phyloP scores from a whole-genome alignment of 2,113 vertebrate species.

The Glaucomys volans region DNA sequence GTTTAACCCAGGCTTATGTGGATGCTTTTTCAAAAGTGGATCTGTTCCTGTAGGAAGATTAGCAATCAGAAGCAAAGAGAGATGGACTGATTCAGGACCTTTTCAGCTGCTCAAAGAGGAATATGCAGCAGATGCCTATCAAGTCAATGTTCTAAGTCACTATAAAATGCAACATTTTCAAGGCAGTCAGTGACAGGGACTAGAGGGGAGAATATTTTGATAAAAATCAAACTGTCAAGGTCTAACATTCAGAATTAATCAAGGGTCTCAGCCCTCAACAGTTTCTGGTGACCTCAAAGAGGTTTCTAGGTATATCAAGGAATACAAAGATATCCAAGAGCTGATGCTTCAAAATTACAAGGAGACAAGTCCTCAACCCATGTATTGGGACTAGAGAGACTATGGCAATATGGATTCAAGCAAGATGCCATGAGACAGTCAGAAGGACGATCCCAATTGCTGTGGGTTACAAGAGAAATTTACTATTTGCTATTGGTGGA shows the following conservation, averaged over 20 bases:
- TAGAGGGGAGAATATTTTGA: neutral
- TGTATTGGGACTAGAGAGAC: neutral
- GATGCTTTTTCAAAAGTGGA: neutral
- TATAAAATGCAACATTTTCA: conserved; percentile 1
- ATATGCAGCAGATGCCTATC: neutral
- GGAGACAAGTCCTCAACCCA: neutral
- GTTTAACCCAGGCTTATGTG: neutral
- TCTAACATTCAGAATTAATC: conserved; percentile 18
- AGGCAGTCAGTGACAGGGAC: neutral
- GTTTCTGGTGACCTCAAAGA: neutral
- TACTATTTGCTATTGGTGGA: too few species aligned
- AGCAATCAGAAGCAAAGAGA: neutral
- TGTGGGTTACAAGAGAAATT: neutral
- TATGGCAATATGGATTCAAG: neutral
- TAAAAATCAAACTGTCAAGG: conserved; percentile 29
- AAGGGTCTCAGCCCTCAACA: neutral
- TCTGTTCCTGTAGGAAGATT: neutral
- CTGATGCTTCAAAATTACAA: neutral
- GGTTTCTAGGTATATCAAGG: neutral
- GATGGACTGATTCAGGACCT: neutral
- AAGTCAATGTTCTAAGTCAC: neutral
- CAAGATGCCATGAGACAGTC: neutral
- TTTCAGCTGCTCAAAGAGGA: neutral
- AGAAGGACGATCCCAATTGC: neutral
- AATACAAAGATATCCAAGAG: neutral